Evolutionary conservation across 2,113 vertebrate genomes (phyloP).

Genomic region (Ariopsis seemanni): DNA sequence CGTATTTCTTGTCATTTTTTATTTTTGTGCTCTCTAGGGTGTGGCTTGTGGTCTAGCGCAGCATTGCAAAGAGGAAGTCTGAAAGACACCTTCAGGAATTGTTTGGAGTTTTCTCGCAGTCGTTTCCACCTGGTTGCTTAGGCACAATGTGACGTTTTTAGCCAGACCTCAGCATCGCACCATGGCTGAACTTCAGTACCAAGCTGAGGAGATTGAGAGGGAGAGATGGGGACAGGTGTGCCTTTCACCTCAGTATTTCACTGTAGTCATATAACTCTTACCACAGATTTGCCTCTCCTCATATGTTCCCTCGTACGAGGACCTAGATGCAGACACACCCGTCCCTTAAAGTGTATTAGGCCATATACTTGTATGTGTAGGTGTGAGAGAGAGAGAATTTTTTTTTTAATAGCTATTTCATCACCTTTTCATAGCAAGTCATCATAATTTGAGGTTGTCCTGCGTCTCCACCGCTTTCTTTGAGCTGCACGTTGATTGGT

Average conservation of each 20-base stretch:
- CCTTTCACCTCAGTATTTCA: slow-evolving; percentile 46
- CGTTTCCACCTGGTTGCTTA: not conserved
- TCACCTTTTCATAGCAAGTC: not conserved
- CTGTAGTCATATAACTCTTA: slow-evolving; percentile 45
- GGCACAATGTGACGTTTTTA: not conserved
- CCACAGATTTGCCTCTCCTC: slow-evolving; percentile 53
- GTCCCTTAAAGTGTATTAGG: not conserved
- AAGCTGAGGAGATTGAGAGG: not conserved
- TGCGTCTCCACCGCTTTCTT: not conserved
- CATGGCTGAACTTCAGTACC: not conserved
- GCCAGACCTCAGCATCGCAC: not conserved
- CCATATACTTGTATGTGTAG: not conserved
- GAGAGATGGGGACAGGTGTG: not conserved
- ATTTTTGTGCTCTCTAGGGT: not conserved
- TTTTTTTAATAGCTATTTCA: not conserved
- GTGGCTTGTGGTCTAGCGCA: not conserved
- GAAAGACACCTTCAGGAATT: not conserved
- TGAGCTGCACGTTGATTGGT: slow-evolving; percentile 11
- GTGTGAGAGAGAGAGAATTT: not conserved
- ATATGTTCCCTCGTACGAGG: not conserved
- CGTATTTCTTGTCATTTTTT: not conserved
- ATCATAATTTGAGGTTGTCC: not conserved
- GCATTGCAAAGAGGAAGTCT: not conserved
- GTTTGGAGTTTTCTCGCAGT: not conserved
- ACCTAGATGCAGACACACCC: not conserved